Percentiles rank a stretch among this genome's conserved stretches.
These are phyloP conservation scores for Gambusia affinis DNA, from an alignment of 2,113 vertebrate species.

Conservation along the genomic window DNA sequence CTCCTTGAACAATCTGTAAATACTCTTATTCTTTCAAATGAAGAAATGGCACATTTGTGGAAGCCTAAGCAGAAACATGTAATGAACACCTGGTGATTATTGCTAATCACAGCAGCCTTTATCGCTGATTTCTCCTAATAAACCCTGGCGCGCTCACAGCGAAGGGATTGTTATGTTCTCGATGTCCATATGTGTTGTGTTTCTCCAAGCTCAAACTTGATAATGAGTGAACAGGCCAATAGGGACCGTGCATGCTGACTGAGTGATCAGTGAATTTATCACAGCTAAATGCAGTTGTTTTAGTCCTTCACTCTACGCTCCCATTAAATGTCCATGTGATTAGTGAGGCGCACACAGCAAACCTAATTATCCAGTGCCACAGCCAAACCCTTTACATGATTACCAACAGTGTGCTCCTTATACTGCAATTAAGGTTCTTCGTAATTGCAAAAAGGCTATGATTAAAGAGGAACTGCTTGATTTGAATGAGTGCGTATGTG, in stretches of 20 bases:
- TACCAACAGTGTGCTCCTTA: slow-evolving; percentile 80
- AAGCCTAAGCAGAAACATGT: neutral
- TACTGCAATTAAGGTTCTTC: slow-evolving; percentile 82
- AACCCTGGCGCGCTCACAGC: neutral
- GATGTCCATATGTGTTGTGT: neutral
- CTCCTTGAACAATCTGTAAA: neutral
- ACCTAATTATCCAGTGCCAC: slow-evolving; percentile 82
- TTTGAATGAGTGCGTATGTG: slow-evolving; percentile 23
- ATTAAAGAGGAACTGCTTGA: slow-evolving; percentile 76
- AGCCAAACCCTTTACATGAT: slow-evolving; percentile 78
- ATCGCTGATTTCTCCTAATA: slow-evolving; percentile 7
- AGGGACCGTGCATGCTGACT: slow-evolving; percentile 17
- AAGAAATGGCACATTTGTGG: neutral
- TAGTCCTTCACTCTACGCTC: slow-evolving; percentile 74
- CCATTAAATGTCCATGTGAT: slow-evolving; percentile 79
- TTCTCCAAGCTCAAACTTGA: slow-evolving; percentile 17
- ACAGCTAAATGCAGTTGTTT: slow-evolving; percentile 79
- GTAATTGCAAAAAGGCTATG: slow-evolving; percentile 74
- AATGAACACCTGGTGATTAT: neutral
- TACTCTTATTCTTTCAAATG: neutral
- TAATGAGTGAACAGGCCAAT: slow-evolving; percentile 24
- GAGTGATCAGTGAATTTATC: slow-evolving; percentile 61
- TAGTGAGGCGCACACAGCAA: slow-evolving; percentile 80
- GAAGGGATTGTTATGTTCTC: neutral
- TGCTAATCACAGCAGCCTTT: neutral